Evolutionary conservation across 92 coral and sea anemone species (phyloP).

Genomic region (Zoanthus gigantus): DNA sequence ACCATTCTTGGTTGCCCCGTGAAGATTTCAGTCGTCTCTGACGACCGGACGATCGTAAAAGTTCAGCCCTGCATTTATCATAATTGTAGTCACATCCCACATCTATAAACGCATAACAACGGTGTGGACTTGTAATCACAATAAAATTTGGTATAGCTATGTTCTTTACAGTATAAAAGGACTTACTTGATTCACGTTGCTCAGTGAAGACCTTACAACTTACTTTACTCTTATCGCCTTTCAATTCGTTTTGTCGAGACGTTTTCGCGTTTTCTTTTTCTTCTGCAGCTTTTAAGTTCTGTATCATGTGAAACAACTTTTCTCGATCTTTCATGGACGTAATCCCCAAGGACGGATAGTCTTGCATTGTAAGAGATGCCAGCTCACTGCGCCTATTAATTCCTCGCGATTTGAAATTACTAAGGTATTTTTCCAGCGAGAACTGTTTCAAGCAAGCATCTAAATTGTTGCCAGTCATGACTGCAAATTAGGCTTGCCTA

Average conservation of each 20-base stretch:
- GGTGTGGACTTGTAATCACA: too few relatives aligned
- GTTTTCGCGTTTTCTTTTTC: not conserved
- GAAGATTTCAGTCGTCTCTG: too few relatives aligned
- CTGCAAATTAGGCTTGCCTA: not conserved
- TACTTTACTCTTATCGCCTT: not conserved
- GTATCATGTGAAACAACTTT: slow-evolving; percentile 79
- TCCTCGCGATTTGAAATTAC: slow-evolving; percentile 68
- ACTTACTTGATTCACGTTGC: slow-evolving; percentile 9
- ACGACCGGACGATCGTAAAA: too few relatives aligned
- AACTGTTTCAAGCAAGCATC: slow-evolving; percentile 68
- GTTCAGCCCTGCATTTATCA: too few relatives aligned
- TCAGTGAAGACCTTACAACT: not conserved
- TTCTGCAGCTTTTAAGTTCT: slow-evolving; percentile 62
- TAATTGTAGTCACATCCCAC: too few relatives aligned
- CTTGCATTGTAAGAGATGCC: slow-evolving; percentile 84
- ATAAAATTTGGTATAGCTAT: too few relatives aligned
- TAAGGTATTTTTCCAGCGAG: slow-evolving; percentile 72
- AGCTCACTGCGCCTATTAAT: slow-evolving; percentile 59
- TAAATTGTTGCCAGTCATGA: slow-evolving; percentile 60
- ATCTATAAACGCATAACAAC: too few relatives aligned
- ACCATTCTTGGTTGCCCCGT: too few relatives aligned
- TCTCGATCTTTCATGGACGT: slow-evolving; percentile 84
- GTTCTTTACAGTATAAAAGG: too few relatives aligned
- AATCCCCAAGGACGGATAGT: slow-evolving; percentile 80
- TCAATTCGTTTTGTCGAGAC: not conserved